Percentiles rank a stretch among this genome's conserved stretches.
phyloP scores from a whole-genome alignment of 1,140 invertebrate species.

The Lutraria rhynchaena region DNA sequence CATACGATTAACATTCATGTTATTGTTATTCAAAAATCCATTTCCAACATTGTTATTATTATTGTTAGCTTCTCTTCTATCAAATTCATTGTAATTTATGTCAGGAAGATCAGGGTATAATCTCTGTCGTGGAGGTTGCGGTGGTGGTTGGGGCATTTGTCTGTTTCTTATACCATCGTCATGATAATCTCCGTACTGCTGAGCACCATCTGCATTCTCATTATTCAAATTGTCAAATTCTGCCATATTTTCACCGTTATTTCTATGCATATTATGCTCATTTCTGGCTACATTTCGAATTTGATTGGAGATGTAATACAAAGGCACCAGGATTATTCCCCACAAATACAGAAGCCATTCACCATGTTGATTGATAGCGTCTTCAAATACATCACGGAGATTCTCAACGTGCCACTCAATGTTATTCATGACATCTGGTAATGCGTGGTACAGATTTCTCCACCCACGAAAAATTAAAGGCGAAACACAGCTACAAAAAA shows the following conservation, averaged over 20 bases:
- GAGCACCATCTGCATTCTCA: neutral
- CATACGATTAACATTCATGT: neutral
- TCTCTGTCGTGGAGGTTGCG: neutral
- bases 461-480: neutral
- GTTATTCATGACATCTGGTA: constrained; percentile 2
- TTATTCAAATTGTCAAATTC: neutral
- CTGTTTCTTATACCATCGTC: neutral
- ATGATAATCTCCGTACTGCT: neutral
- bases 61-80: constrained; percentile 1
- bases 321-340: neutral
- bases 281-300: constrained; percentile 1
- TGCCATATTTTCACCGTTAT: neutral
- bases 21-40: neutral
- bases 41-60: neutral
- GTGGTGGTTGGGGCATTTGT: neutral
- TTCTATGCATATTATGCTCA: neutral
- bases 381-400: neutral
- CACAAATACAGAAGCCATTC: constrained; percentile 5
- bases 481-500: neutral
- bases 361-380: neutral
- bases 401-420: neutral
- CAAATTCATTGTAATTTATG: neutral
- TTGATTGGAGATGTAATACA: neutral
- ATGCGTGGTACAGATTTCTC: neutral
- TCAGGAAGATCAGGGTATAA: constrained; percentile 11